phyloP scores from a whole-genome alignment of 2,888 invertebrate genomes.

The Orchestes rusci region DNA sequence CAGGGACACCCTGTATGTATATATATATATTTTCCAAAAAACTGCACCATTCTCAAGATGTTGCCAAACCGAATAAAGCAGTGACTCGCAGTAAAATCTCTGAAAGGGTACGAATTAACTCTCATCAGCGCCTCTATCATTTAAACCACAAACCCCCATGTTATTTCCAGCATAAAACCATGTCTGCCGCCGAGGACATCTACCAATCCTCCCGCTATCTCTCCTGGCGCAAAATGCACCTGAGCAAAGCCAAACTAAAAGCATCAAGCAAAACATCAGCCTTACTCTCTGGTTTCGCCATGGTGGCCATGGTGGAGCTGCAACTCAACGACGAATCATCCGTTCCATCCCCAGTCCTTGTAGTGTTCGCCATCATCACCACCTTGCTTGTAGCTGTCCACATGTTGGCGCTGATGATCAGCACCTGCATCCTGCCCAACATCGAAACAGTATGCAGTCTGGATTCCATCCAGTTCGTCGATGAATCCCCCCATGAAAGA shows the following conservation, averaged over 20 bases:
- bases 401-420: conserved; percentile 97
- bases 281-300: conserved; percentile 92
- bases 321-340: conserved; percentile 71
- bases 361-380: conserved; percentile 91
- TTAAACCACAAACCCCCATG: too few species aligned
- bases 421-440: conserved; percentile 97
- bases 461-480: conserved; percentile 77
- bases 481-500: conserved; percentile 83
- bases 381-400: conserved; percentile 95
- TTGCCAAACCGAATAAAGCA: too few species aligned
- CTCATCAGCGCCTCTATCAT: too few species aligned
- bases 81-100: too few species aligned
- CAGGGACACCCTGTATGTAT: too few species aligned
- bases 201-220: conserved; percentile 78
- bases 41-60: too few species aligned
- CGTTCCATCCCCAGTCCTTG: conserved; percentile 74
- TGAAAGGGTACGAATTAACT: too few species aligned
- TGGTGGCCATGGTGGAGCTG: conserved; percentile 98
- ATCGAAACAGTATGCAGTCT: conserved; percentile 94
- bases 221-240: conserved; percentile 85
- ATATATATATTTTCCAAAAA: too few species aligned
- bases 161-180: conserved; percentile 45
- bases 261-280: conserved; percentile 98
- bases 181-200: conserved; percentile 66
- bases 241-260: conserved; percentile 95